Base-by-base conservation (phyloP, 2,797 vertebrate genomes). In the Linurgus olivaceus region DNA sequence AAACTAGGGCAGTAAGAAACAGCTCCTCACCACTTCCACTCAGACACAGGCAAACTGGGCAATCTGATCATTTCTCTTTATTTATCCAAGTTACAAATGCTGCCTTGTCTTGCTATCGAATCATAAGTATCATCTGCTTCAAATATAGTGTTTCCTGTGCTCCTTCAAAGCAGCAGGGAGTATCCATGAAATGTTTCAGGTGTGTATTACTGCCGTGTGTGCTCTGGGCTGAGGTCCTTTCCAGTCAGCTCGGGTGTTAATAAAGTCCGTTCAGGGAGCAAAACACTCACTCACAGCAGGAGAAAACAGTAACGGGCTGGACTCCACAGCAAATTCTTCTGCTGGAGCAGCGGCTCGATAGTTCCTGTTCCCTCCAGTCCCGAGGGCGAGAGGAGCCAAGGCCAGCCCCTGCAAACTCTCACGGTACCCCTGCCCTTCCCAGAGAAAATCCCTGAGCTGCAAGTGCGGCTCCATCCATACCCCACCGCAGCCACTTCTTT, bases 381-480 rank as follows among this genome's bases (percentile, higher is more conserved):
- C 5, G 10, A 23, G 19, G 10, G 4, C 7, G 19, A 50, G 33
- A 11, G 37, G 52, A 54, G 26, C 33, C 45, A 4, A 67, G 33
- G 10, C 45, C 63, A 48, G 45, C 29, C 29, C 52, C 52, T n/a
- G 29, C 31, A 9, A n/a, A n/a, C n/a, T 8, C 18, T n/a, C 51
- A n/a, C 29, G 12, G 52, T 21, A 9, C 8, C 31, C 19, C 51
- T n/a, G 52, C 19, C 47, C 65, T 48, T 38, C 33, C 47, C 21
- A 23, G 33, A 23, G 65, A 50, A 50, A 50, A 50, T 20, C 19
- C 25, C 25, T 37, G 14, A 21, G 45, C 26, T 21, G 9, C 7
- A 2, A 28, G 10, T 9, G n/a, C 17, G 20, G 63, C n/a, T 20
- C 3, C n/a, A 11, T 15, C 18, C 25, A 0, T 37, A 15, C n/a